Percentiles rank a stretch among this genome's conserved stretches.
These are phyloP conservation scores for Tyria jacobaeae DNA, from an alignment of 2,888 invertebrate genomes.

Conservation along the genomic window DNA sequence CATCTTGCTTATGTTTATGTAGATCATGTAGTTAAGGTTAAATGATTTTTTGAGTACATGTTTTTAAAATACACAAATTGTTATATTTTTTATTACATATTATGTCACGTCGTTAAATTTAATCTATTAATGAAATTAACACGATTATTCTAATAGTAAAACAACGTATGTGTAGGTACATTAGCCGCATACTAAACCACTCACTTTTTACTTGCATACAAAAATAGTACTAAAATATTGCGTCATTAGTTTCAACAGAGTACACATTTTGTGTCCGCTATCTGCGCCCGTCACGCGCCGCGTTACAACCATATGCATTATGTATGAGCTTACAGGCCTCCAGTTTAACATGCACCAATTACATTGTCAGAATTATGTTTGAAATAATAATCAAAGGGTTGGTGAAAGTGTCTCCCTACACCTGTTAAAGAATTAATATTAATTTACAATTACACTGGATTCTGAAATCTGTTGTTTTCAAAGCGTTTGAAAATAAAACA, in stretches of 20 bases:
- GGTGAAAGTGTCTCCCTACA: neutral
- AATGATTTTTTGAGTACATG: too few species aligned
- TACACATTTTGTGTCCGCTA: constrained; percentile 6
- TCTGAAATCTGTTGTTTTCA: too few species aligned
- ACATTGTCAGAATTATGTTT: constrained; percentile 17
- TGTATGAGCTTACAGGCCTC: constrained; percentile 6
- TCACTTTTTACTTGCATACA: neutral
- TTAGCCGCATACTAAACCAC: too few species aligned
- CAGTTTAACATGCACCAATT: constrained; percentile 11
- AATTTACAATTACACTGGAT: neutral
- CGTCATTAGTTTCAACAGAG: constrained; percentile 12
- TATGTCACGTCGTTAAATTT: too few species aligned
- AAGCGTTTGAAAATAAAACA: too few species aligned
- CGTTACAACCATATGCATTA: constrained; percentile 3
- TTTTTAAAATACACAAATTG: too few species aligned
- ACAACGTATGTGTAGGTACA: too few species aligned
- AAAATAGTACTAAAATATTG: constrained; percentile 2
- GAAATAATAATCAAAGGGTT: constrained; percentile 16
- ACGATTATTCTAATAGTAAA: too few species aligned
- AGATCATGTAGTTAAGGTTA: too few species aligned
- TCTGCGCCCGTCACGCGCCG: constrained; percentile 8
- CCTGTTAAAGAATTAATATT: neutral
- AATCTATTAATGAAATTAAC: too few species aligned
- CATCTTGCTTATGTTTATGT: too few species aligned
- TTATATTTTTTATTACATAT: too few species aligned